A percentile compares a stretch with the other conserved stretches of the same genome.
Conservation (phyloP, 2,888 invertebrate species). For the Ceratothoa steindachneri region DNA sequence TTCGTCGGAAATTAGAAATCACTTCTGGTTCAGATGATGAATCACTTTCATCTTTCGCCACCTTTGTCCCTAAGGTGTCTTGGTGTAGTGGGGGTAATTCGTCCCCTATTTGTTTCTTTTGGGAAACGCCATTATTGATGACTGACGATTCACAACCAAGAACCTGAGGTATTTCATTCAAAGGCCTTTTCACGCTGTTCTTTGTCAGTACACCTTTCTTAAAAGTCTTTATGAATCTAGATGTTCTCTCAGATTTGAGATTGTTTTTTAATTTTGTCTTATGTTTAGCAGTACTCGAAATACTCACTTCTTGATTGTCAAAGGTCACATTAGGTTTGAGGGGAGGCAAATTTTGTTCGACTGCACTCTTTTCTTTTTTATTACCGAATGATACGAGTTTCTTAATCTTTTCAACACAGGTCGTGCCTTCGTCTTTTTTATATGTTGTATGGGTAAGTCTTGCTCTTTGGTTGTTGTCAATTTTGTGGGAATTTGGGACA, state of each 20-base stretch:
- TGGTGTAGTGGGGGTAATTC: neutral
- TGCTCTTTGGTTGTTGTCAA: no score
- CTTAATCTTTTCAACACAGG: neutral
- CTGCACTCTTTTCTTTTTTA: neutral
- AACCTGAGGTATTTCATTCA: neutral
- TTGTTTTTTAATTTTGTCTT: neutral
- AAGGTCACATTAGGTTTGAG: neutral
- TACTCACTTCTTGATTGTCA: no score
- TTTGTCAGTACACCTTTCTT: neutral
- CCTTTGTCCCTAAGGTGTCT: neutral
- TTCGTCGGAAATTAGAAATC: constrained; percentile 32
- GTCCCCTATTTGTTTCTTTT: neutral
- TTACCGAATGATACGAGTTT: neutral
- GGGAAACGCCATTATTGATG: neutral
- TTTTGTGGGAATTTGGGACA: neutral
- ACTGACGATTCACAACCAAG: neutral
- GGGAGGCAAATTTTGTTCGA: neutral
- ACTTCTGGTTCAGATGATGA: constrained; percentile 32
- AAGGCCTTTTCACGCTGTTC: neutral
- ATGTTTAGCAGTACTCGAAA: no score
- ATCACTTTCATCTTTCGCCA: neutral
- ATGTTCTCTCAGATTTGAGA: neutral
- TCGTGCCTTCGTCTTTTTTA: no score
- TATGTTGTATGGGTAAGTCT: no score
- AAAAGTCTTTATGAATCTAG: neutral